Evolutionary conservation across 64 coral and sea anemone genomes (phyloP).

Genomic region (Actinia tenebrosa): DNA sequence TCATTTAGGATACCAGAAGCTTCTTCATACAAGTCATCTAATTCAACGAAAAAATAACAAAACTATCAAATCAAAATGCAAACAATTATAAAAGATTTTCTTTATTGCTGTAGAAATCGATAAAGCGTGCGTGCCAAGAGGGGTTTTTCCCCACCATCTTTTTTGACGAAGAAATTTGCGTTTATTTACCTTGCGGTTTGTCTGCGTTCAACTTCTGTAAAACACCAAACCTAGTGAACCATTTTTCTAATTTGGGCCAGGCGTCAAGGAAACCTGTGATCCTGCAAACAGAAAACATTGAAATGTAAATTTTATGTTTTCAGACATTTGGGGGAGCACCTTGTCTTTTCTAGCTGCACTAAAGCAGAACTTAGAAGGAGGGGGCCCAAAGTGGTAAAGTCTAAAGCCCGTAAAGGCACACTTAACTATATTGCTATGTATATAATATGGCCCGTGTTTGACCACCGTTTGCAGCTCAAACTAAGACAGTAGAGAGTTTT

Average conservation of each 20-base stretch:
- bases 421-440: too few species aligned
- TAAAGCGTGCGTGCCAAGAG: too few species aligned
- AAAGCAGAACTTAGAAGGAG: neutral
- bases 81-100: too few species aligned
- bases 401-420: too few species aligned
- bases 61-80: neutral
- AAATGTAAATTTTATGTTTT: neutral
- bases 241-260: constrained; percentile 98
- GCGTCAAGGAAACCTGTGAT: constrained; percentile 87
- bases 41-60: neutral
- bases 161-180: neutral
- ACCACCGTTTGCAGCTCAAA: too few species aligned
- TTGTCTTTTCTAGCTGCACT: too few species aligned
- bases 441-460: too few species aligned
- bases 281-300: neutral
- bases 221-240: constrained; percentile 87
- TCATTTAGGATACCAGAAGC: constrained; percentile 65
- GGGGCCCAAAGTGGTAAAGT: neutral
- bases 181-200: constrained; percentile 58
- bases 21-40: constrained; percentile 84
- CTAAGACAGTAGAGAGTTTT: too few species aligned
- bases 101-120: too few species aligned
- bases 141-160: too few species aligned
- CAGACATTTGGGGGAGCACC: too few species aligned
- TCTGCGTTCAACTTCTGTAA: constrained; percentile 73